Conservation (phyloP, 2,888 invertebrate species). For the Rapana venosa region DNA sequence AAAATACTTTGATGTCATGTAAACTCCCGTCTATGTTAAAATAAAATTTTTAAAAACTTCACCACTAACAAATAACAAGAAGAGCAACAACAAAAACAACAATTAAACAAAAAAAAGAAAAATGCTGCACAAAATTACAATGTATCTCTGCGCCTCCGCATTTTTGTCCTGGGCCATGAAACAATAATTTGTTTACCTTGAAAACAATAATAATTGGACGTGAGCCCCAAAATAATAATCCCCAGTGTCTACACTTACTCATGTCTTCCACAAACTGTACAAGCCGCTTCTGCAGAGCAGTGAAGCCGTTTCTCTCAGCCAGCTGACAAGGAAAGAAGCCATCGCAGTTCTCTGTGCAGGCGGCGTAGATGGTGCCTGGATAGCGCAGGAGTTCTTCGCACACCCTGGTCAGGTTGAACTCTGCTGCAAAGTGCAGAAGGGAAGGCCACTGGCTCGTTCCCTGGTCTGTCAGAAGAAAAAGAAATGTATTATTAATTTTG, state of each 20-base stretch:
- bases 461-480: neutral
- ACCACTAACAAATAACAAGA: too few relatives aligned
- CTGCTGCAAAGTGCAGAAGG: slow-evolving; percentile 53
- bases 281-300: slow-evolving; percentile 36
- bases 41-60: too few relatives aligned
- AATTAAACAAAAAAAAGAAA: too few relatives aligned
- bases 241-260: slow-evolving; percentile 32
- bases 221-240: too few relatives aligned
- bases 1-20: too few relatives aligned
- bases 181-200: too few relatives aligned
- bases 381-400: slow-evolving; percentile 46
- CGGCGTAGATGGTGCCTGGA: slow-evolving; percentile 49
- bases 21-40: too few relatives aligned
- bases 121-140: too few relatives aligned
- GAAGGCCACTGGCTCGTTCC: slow-evolving; percentile 42
- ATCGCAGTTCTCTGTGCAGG: slow-evolving; percentile 47
- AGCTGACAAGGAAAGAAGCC: slow-evolving; percentile 48
- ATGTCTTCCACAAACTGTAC: slow-evolving; percentile 46
- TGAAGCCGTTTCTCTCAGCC: slow-evolving; percentile 48
- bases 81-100: too few relatives aligned
- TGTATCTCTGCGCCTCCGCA: too few relatives aligned
- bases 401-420: slow-evolving; percentile 49
- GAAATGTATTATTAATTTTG: neutral
- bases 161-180: too few relatives aligned
- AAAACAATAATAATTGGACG: too few relatives aligned